A percentile compares a stretch with the other conserved stretches of the same genome.
Evolutionary conservation across 1,140 invertebrate genomes (phyloP).

Genomic region (Heliconius congener): DNA sequence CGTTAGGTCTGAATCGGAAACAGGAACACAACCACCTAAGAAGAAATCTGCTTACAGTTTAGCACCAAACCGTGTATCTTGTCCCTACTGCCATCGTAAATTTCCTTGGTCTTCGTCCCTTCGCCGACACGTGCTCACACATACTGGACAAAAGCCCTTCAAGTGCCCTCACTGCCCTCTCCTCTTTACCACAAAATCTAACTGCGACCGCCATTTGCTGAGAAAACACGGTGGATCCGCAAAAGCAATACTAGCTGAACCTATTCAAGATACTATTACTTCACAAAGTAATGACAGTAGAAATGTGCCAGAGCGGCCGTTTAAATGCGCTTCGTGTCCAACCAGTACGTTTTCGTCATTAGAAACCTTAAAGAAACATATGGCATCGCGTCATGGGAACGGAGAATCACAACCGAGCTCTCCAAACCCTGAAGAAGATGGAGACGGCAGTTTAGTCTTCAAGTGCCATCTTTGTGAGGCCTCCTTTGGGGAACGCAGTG

Average conservation of each 20-base stretch:
- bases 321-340: conserved; percentile 91
- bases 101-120: conserved; percentile 98
- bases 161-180: conserved; percentile 95
- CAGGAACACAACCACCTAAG: conserved; percentile 83
- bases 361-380: conserved; percentile 90
- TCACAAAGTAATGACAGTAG: conserved; percentile 75
- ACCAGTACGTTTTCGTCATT: conserved; percentile 92
- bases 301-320: conserved; percentile 90
- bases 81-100: conserved; percentile 94
- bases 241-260: conserved; percentile 67
- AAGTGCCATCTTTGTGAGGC: conserved; percentile 96
- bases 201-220: conserved; percentile 96
- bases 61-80: conserved; percentile 95
- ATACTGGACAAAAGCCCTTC: conserved; percentile 97
- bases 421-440: conserved; percentile 74
- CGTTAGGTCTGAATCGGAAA: conserved; percentile 83
- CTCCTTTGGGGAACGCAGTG: conserved; percentile 89
- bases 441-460: conserved; percentile 87
- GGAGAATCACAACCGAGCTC: conserved; percentile 69
- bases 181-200: conserved; percentile 97
- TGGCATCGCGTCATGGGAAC: conserved; percentile 85
- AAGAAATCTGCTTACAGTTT: conserved; percentile 97
- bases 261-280: conserved; percentile 60
- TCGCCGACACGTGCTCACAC: conserved; percentile 94
- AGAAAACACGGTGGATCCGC: conserved; percentile 90